Conservation (phyloP, 2,888 invertebrate genomes). For the Antheraea yamamai region DNA sequence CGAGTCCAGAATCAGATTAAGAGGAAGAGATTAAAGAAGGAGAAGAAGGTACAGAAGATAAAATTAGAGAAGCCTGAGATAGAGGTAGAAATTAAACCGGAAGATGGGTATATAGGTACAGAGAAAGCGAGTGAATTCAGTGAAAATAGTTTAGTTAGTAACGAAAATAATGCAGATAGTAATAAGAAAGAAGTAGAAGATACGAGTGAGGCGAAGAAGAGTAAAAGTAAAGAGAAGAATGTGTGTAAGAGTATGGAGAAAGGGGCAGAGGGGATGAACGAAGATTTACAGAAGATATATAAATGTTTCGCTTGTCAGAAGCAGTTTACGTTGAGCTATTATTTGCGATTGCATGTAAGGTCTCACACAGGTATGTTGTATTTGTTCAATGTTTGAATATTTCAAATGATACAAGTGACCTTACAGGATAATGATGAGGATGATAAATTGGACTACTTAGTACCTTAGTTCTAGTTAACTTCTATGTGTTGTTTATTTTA, state of each 20-base stretch:
- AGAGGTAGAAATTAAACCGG: conserved; percentile 67
- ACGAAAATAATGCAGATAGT: conserved; percentile 27
- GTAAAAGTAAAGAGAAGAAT: conserved; percentile 24
- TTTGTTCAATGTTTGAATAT: background rate
- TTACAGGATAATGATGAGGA: no score
- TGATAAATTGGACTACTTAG: no score
- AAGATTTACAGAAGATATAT: conserved; percentile 64
- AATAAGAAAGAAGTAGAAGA: conserved; percentile 16
- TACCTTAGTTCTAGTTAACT: no score
- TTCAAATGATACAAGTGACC: no score
- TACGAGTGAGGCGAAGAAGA: conserved; percentile 21
- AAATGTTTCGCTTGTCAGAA: conserved; percentile 74
- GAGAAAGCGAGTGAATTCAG: conserved; percentile 51
- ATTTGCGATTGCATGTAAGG: conserved; percentile 69
- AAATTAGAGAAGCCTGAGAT: conserved; percentile 44
- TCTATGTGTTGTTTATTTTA: no score
- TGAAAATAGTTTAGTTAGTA: conserved; percentile 26
- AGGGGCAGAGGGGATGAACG: conserved; percentile 21
- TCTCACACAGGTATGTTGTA: conserved; percentile 66
- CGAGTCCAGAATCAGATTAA: conserved; percentile 61
- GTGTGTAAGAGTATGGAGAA: conserved; percentile 19
- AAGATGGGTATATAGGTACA: conserved; percentile 71
- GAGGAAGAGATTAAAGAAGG: conserved; percentile 59
- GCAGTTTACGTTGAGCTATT: conserved; percentile 70
- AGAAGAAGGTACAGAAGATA: conserved; percentile 54